Conservation (phyloP, 35 echinoderm and acorn worm genomes). For the Diadema setosum region DNA sequence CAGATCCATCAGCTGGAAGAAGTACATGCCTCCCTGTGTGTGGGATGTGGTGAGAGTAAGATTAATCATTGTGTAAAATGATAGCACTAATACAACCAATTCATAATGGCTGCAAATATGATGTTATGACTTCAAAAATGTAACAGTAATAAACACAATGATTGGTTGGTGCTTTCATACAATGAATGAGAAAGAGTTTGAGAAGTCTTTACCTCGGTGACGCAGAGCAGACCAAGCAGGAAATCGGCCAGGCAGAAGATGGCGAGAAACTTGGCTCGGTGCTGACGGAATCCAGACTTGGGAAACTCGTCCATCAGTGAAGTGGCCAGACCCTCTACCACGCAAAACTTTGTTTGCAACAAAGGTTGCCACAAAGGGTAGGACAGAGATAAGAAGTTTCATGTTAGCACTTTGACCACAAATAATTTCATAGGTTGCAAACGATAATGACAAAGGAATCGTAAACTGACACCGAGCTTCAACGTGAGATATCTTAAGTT, state of each 20-base stretch:
- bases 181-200: not conserved
- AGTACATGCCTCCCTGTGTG: conserved; percentile 94
- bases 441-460: no score
- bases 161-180: not conserved
- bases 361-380: no score
- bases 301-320: conserved; percentile 89
- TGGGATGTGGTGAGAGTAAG: not conserved
- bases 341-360: conserved; percentile 98
- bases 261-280: conserved; percentile 47
- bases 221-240: conserved; percentile 58
- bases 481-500: no score
- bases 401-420: no score
- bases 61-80: not conserved
- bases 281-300: conserved; percentile 55
- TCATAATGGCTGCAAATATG: not conserved
- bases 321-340: conserved; percentile 88
- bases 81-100: not conserved
- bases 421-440: no score
- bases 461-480: no score
- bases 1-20: conserved; percentile 88
- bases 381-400: no score
- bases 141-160: not conserved
- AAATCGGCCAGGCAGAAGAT: conserved; percentile 62
- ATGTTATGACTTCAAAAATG: not conserved
- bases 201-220: conserved; percentile 81